These are phyloP conservation scores for Rhynchopsitta pachyrhyncha DNA, from an alignment of 2,113 vertebrate species.

Conservation along the genomic window DNA sequence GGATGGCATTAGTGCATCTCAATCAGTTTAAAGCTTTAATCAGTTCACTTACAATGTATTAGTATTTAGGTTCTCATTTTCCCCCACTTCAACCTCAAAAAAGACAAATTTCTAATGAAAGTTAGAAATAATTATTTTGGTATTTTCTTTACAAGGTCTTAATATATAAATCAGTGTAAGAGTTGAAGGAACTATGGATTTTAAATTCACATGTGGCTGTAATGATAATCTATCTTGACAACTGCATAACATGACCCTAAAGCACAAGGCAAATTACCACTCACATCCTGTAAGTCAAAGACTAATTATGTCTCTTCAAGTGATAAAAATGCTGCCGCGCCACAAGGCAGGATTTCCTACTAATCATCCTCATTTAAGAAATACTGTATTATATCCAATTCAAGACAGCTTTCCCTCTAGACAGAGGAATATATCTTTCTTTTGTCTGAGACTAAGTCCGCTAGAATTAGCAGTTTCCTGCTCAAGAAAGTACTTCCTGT, in stretches of 20 bases:
- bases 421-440: not conserved
- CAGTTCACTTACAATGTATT: not conserved
- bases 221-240: not conserved
- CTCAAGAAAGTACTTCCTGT: not conserved
- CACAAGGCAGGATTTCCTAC: not conserved
- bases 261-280: not conserved
- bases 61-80: not conserved
- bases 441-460: not conserved
- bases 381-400: not conserved
- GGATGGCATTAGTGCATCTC: not conserved
- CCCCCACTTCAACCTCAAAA: not conserved
- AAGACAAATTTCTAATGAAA: not conserved
- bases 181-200: not conserved
- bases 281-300: accelerated
- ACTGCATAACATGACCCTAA: not conserved
- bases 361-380: not conserved
- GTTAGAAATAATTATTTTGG: not conserved
- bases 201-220: not conserved
- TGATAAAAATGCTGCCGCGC: not conserved
- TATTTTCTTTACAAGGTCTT: not conserved
- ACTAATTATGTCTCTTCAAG: not conserved
- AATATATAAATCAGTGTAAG: not conserved
- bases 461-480: not conserved
- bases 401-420: not conserved
- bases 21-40: not conserved